Evolutionary conservation across 2,888 invertebrate species (phyloP), one percentile per base, ranked within the genome.

Genomic region (Cephus pygmeus): DNA sequence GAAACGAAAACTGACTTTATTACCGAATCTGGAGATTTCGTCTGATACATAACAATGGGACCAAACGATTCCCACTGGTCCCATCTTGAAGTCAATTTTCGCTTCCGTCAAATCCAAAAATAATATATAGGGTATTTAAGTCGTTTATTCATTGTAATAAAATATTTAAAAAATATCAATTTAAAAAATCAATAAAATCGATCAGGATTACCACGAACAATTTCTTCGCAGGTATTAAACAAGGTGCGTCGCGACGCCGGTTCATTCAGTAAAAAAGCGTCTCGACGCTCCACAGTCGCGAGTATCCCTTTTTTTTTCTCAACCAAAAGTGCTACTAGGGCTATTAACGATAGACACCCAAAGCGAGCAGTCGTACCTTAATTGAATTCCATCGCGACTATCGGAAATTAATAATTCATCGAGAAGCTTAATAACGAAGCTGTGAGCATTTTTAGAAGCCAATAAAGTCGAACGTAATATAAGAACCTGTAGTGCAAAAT

Each of bases 371-470:
- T 31, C 12, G 71, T 34, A 31, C 33, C 23, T 31, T 71, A 71
- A 31, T 71, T 33, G 34, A 71, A 71, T 71, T 71, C 31, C 12
- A 71, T 33, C 34, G 2, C 23, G 23, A 23, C 34, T 71, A 71
- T 71, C 71, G 31, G 71, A 71, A 71, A 71, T 71, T 71, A 71
- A 71, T 71, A 71, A 71, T 33, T 71, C 71, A 34, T 34, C 23
- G 71, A 34, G 34, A 71, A 71, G 71, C 71, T 71, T 71, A 71
- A 71, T 71, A 71, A 71, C 12, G 71, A 71, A 34, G 33, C 23
- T 31, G 56, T 12, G 71, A 71, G 71, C 15, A 71, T 71, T 71
- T 33, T 71, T 31, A 31, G 12, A 31, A 71, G 71, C 34, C 71
- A 34, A 71, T 34, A 71, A 71, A 71, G 9, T 31, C 23, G 56